Conservation (phyloP, 2,888 invertebrate genomes). For the Dascillus cervinus region DNA sequence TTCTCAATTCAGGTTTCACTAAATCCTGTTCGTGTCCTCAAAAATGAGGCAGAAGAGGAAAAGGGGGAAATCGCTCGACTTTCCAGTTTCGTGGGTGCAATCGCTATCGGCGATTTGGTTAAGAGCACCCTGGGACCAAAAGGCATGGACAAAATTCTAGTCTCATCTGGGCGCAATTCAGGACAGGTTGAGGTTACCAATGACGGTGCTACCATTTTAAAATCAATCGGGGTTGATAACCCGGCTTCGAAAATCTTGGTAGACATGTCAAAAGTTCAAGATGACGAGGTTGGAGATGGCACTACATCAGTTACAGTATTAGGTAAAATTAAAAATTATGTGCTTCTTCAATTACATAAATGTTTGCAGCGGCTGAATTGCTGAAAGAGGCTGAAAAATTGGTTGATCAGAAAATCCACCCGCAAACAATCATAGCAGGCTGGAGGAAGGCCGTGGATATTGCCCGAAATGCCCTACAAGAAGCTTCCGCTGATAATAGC, state of each 20-base stretch:
- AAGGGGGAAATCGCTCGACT: slow-evolving; percentile 94
- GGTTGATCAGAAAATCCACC: slow-evolving; percentile 90
- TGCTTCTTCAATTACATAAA: not conserved
- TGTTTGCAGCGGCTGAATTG: slow-evolving; percentile 73
- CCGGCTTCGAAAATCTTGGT: slow-evolving; percentile 98
- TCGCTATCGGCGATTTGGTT: slow-evolving; percentile 96
- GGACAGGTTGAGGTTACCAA: slow-evolving; percentile 94
- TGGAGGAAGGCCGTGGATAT: slow-evolving; percentile 85
- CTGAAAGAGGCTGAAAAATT: slow-evolving; percentile 92
- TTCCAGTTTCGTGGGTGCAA: slow-evolving; percentile 97
- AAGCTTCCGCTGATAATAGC: slow-evolving; percentile 76
- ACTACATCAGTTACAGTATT: slow-evolving; percentile 98
- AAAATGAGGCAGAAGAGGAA: slow-evolving; percentile 95
- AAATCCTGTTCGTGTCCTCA: slow-evolving; percentile 90
- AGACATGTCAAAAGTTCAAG: slow-evolving; percentile 98
- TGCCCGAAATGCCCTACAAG: slow-evolving; percentile 74
- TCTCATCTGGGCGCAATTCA: slow-evolving; percentile 70
- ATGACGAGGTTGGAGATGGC: slow-evolving; percentile 99
- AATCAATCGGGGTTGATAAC: slow-evolving; percentile 94
- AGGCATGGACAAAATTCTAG: slow-evolving; percentile 94
- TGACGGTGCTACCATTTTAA: slow-evolving; percentile 97
- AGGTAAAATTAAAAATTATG: slow-evolving; percentile 42
- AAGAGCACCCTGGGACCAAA: slow-evolving; percentile 98
- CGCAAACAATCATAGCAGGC: slow-evolving; percentile 94
- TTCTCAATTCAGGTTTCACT: slow-evolving; percentile 61